These are phyloP conservation scores for Acleris cristana DNA, from an alignment of 2,888 invertebrate species.

Conservation along the genomic window DNA sequence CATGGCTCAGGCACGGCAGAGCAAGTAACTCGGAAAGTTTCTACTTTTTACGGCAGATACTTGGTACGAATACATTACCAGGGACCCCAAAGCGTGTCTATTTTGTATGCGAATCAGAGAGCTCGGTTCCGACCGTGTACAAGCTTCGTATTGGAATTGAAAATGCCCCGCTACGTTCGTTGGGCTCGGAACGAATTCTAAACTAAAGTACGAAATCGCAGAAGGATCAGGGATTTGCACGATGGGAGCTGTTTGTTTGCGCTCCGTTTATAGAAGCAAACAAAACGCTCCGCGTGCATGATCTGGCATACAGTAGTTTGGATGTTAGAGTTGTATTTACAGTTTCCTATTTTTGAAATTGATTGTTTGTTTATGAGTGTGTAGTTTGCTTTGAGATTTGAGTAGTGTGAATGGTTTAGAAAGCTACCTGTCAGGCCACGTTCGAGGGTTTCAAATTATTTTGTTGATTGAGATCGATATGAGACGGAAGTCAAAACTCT, in stretches of 20 bases:
- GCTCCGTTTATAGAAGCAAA: constrained; percentile 27
- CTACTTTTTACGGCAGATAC: constrained; percentile 10
- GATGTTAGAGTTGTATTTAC: not conserved
- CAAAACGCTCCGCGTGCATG: constrained; percentile 19
- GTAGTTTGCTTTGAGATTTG: too few species aligned
- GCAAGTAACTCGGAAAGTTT: constrained; percentile 9
- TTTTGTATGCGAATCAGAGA: too few species aligned
- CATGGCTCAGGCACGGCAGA: constrained; percentile 13
- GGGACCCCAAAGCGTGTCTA: too few species aligned
- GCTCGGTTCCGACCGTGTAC: not conserved
- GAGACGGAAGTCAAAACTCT: too few species aligned
- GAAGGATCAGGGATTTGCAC: constrained; percentile 5
- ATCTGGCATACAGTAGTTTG: constrained; percentile 16
- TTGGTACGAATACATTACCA: not conserved
- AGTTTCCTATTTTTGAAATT: not conserved
- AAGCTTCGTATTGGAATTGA: constrained; percentile 28
- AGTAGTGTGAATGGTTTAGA: too few species aligned
- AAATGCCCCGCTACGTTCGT: constrained; percentile 8
- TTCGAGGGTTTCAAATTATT: too few species aligned
- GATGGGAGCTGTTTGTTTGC: constrained; percentile 12
- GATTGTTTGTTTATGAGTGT: not conserved
- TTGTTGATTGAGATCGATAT: too few species aligned
- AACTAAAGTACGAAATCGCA: constrained; percentile 26
- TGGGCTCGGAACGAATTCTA: constrained; percentile 20
- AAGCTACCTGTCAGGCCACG: too few species aligned